These are phyloP conservation scores for Glaucopsyche alexis DNA, from an alignment of 2,888 invertebrate species.

Conservation along the genomic window DNA sequence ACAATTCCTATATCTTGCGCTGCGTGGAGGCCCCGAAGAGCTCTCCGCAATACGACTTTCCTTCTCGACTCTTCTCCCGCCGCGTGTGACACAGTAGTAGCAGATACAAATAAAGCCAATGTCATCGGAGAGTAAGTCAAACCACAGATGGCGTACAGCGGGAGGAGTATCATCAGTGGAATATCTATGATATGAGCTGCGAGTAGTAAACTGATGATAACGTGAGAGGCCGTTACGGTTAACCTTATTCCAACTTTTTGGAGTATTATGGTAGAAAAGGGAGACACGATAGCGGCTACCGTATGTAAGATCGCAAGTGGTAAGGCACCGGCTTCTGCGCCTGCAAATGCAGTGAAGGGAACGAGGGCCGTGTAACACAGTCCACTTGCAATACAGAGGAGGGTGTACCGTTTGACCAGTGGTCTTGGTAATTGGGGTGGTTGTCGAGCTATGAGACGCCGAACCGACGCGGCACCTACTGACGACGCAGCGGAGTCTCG, in stretches of 20 bases:
- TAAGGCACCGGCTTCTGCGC: slow-evolving; percentile 80
- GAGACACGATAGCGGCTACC: slow-evolving; percentile 79
- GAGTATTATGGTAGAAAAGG: slow-evolving; percentile 67
- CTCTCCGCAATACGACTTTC: slow-evolving; percentile 63
- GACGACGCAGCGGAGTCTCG: slow-evolving; percentile 86
- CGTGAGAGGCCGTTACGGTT: slow-evolving; percentile 72
- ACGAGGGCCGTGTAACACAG: slow-evolving; percentile 83
- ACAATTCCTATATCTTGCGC: slow-evolving; percentile 72
- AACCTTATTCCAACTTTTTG: slow-evolving; percentile 66
- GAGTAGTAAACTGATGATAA: slow-evolving; percentile 80
- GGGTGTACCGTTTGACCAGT: slow-evolving; percentile 70
- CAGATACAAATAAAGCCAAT: slow-evolving; percentile 77
- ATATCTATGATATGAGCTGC: slow-evolving; percentile 76
- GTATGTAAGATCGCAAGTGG: slow-evolving; percentile 82
- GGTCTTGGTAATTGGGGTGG: slow-evolving; percentile 74
- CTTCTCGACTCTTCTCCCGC: slow-evolving; percentile 68
- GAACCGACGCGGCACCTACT: slow-evolving; percentile 88
- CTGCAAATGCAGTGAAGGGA: slow-evolving; percentile 77
- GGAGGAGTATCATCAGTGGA: slow-evolving; percentile 59
- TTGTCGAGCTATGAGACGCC: slow-evolving; percentile 82
- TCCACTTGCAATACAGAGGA: slow-evolving; percentile 81
- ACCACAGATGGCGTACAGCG: slow-evolving; percentile 75
- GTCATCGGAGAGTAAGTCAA: slow-evolving; percentile 79
- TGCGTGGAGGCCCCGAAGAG: slow-evolving; percentile 64
- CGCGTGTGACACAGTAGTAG: slow-evolving; percentile 80